Evolutionary conservation across 1,140 invertebrate species (phyloP).

Genomic region (honey bee (Apis mellifera)): Amel_HAv3.1 CM009942.2:9857001-9857500

Average conservation of each 20-base stretch:
- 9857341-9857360: neutral
- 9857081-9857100: constrained; percentile 46
- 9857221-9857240: constrained; percentile 35
- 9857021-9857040: constrained; percentile 64
- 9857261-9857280: constrained; percentile 3
- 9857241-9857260: neutral
- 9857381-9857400: no score
- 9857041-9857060: constrained; percentile 47
- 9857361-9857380: no score
- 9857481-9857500: constrained; percentile 10
- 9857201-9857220: constrained; percentile 15
- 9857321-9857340: neutral
- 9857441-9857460: no score
- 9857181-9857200: constrained; percentile 44
- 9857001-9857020: constrained; percentile 57
- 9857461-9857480: neutral
- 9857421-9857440: no score
- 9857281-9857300: neutral
- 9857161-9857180: constrained; percentile 54
- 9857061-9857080: constrained; percentile 50
- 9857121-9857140: constrained; percentile 55
- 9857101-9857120: no score
- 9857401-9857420: no score
- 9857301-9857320: no score
- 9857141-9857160: constrained; percentile 54